Base-by-base conservation (phyloP, 1,140 invertebrate genomes). In the Drosophila parabipectinata region DNA sequence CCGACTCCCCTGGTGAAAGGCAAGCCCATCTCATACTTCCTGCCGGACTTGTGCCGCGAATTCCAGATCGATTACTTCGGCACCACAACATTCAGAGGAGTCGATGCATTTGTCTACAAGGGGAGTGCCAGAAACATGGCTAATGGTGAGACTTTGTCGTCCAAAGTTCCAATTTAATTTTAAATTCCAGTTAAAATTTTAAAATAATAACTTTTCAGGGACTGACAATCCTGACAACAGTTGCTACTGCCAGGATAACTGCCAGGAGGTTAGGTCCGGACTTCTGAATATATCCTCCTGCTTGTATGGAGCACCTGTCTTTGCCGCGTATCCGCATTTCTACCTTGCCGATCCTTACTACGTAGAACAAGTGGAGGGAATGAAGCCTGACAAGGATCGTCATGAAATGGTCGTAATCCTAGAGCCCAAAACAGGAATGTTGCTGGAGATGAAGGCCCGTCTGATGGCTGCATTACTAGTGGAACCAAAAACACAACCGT, bases 281-380 rank as follows among this genome's bases (percentile, higher is more conserved):
- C 7, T 89, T 1, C 5, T 83, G 4, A 89, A 88, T 26, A 44
- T 88, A 9, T 84, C 84, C 12, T 39, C 54, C 15, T 88, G 84
- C 21, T 88, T 72, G 77, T 89, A 80, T 26, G 80, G 76, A n/a
- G 69, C 77, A 5, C 97, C 97, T 0, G 94, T 96, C 2, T 97
- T 96, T 78, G 92, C 97, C 15, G 97, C 97, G 7, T 95, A 95
- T 72, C 97, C 97, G 0, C 97, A 98, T 92, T 98, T 97, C 93
- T 95, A 96, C 78, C 92, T 95, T 59, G 96, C 95, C 0, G 96
- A 98, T 92, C 93, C 94, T 0, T 94, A 90, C 72, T 95, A 97
- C 50, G 72, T 83, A 2, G 73, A 95, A 0, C 90, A 92, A 4
- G 94, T 98, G 7, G 91, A 92, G 0, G 97, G 97, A 30, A 92